These are phyloP conservation scores for Eidolon dupreanum DNA, from an alignment of 2,797 vertebrate genomes.

Conservation along the genomic window DNA sequence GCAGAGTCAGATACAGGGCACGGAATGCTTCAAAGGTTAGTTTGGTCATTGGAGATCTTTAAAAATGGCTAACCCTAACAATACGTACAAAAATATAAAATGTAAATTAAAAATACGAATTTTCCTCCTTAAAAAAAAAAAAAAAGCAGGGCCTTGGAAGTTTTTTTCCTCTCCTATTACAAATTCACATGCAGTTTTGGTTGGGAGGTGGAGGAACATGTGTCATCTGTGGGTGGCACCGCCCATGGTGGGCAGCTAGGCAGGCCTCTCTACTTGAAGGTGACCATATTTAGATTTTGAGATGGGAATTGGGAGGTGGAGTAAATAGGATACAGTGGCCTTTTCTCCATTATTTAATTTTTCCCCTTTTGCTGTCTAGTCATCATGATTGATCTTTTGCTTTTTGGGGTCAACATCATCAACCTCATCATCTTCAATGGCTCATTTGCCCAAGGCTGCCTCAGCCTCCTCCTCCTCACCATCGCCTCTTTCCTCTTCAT, in stretches of 20 bases:
- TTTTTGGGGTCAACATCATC: not conserved
- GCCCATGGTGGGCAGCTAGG: not conserved
- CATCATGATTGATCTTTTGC: not conserved
- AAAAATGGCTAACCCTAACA: not conserved
- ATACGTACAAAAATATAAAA: not conserved
- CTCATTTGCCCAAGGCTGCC: rapidly evolving
- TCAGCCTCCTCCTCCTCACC: not conserved
- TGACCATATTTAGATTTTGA: not conserved
- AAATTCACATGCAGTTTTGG: not conserved
- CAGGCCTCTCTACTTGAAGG: not conserved
- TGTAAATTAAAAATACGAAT: not conserved
- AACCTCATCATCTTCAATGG: not conserved
- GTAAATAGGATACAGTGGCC: rapidly evolving
- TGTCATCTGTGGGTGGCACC: rapidly evolving
- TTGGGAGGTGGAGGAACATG: not conserved
- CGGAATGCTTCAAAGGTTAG: not conserved
- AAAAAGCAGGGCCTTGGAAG: not conserved
- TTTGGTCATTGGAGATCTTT: not conserved
- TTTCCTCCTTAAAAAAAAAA: not conserved
- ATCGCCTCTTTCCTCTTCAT: not conserved
- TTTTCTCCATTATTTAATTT: not conserved
- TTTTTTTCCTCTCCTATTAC: not conserved
- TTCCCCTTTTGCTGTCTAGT: not conserved
- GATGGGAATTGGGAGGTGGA: no score
- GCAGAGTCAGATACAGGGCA: not conserved